Percentiles rank a stretch among this genome's conserved stretches.
Conservation (phyloP, 2,113 vertebrate genomes). For the Beaufortia kweichowensis region DNA sequence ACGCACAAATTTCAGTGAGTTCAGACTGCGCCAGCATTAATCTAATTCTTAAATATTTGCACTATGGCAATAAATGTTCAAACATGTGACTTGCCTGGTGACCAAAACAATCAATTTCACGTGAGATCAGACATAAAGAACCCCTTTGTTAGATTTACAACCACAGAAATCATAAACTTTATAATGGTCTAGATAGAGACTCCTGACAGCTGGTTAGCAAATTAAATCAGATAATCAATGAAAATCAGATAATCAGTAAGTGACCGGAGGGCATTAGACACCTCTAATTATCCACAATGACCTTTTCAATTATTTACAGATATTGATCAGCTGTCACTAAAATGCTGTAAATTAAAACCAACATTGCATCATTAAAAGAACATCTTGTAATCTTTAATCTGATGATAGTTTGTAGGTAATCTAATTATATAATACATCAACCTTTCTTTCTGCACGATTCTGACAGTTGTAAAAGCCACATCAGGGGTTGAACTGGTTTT, state of each 20-base stretch:
- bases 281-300: background rate
- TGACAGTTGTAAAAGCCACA: background rate
- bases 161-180: slow-evolving; percentile 1
- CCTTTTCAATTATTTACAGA: background rate
- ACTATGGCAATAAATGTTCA: too few species aligned
- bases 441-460: background rate
- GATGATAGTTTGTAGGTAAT: background rate
- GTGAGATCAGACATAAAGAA: too few species aligned
- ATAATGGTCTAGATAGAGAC: too few species aligned
- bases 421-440: background rate
- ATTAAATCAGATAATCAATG: slow-evolving; percentile 8
- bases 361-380: background rate
- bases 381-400: slow-evolving; percentile 2
- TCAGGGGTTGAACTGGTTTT: background rate
- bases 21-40: too few species aligned
- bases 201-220: too few species aligned
- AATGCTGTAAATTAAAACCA: background rate
- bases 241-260: background rate
- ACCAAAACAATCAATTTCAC: too few species aligned
- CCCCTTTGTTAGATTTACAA: background rate
- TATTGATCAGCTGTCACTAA: slow-evolving; percentile 10
- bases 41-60: background rate
- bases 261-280: background rate
- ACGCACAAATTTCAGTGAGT: too few species aligned
- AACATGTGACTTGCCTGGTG: too few species aligned